These are phyloP conservation scores for Australoheros scitulus DNA, from an alignment of 2,113 vertebrate species.

Conservation along the genomic window DNA sequence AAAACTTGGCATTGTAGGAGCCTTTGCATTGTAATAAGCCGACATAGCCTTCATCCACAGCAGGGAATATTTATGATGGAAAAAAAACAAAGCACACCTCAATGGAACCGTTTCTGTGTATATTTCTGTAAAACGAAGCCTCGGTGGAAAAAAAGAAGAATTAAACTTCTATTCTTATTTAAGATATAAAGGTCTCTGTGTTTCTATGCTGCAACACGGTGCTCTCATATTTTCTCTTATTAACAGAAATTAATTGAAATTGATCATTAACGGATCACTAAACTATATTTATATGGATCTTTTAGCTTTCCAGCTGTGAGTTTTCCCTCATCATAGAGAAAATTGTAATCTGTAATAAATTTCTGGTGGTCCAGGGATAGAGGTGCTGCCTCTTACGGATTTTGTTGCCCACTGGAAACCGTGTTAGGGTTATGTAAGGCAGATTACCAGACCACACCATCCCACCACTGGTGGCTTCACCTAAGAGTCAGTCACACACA, in stretches of 20 bases:
- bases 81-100: neutral
- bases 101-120: neutral
- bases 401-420: conserved; percentile 46
- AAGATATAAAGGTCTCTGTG: neutral
- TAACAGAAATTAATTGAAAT: neutral
- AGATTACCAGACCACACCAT: conserved; percentile 52
- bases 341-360: conserved; percentile 12
- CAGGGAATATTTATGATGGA: neutral
- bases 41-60: neutral
- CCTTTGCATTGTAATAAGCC: neutral
- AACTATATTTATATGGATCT: neutral
- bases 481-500: conserved; percentile 32
- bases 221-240: neutral
- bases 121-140: neutral
- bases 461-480: conserved; percentile 30
- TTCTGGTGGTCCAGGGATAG: conserved; percentile 3
- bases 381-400: conserved; percentile 39
- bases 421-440: conserved; percentile 62
- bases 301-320: neutral
- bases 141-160: neutral
- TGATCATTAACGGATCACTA: neutral
- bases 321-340: neutral
- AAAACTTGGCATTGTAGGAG: neutral
- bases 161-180: no score
- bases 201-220: neutral